Conservation (phyloP, 2,888 invertebrate species). For the Sinohyriopsis cumingii region DNA sequence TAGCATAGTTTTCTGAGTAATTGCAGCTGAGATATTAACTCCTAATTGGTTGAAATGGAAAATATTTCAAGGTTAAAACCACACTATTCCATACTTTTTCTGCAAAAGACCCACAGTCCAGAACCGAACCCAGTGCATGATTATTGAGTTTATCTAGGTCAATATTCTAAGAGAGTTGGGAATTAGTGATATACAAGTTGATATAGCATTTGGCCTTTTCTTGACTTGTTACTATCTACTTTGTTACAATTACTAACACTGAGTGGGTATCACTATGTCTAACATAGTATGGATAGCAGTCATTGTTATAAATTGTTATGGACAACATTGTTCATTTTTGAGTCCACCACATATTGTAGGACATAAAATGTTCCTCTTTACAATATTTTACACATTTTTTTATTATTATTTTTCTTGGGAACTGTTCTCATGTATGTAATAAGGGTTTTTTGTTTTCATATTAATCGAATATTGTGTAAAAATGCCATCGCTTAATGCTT, state of each 20-base stretch:
- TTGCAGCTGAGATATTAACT: too few species aligned
- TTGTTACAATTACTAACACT: slow-evolving; percentile 7
- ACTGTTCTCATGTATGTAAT: slow-evolving; percentile 5
- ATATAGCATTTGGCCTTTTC: too few species aligned
- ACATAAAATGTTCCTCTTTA: slow-evolving; percentile 50
- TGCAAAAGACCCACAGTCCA: too few species aligned
- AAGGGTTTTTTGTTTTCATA: slow-evolving; percentile 1
- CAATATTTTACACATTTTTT: slow-evolving; percentile 31
- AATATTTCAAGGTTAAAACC: too few species aligned
- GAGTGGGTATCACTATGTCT: slow-evolving; percentile 4
- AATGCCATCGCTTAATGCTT: slow-evolving; percentile 36
- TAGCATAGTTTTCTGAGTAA: too few species aligned
- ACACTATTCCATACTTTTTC: too few species aligned
- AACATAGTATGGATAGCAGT: slow-evolving; percentile 6
- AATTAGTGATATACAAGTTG: too few species aligned
- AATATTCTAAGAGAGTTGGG: too few species aligned
- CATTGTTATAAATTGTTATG: slow-evolving; percentile 12
- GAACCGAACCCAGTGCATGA: too few species aligned
- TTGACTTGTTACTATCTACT: background rate
- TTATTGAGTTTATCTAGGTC: too few species aligned
- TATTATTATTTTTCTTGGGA: slow-evolving; percentile 4
- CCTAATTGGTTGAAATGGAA: too few species aligned
- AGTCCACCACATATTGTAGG: slow-evolving; percentile 18
- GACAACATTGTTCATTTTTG: slow-evolving; percentile 15
- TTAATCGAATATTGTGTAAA: slow-evolving; percentile 16